Base-by-base conservation (phyloP, 1,140 invertebrate species). In the Neomicropteryx cornuta region DNA sequence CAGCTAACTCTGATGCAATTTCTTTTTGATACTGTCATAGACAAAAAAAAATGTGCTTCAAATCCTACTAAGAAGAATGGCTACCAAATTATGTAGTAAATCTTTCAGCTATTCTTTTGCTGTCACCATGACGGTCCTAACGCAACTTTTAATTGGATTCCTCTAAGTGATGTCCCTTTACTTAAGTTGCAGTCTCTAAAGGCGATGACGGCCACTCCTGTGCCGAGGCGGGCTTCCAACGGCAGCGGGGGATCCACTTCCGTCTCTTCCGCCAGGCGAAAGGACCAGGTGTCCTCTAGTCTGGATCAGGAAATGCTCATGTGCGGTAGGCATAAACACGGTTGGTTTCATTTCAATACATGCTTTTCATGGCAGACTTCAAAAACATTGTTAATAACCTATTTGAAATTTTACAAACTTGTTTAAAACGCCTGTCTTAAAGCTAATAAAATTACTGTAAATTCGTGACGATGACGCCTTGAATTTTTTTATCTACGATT, bases 291-390 rank as follows among this genome's bases (percentile, higher is more conserved):
- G 30, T 62, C 59, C 33, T 52, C 59, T 18, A 56, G 53, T 22
- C 61, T 64, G 42, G 61, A 64, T 53, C 59, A 60, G 52, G 60
- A 63, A 53, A 61, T 61, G 46, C 61, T 63, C 58, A 59, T 55
- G 44, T 62, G 59, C 49, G 54, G 55, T 13, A 47, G 59, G 3
- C 58, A 60, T 27, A 27, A 8, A 13, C 23, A 27, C 8, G 23
- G 23, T 27, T 13, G 8, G 8, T 27, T 13, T 27, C 13, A 13
- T 27, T 27, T 27, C 13, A 27, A 8, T 27, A 27, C 13, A 27
- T 8, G 13, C 23, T 27, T 8, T 8, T 13, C 13, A 8, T 27
- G 8, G 8, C 23, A 8, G 13, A 27, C 23, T 8, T 27, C 23
- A 8, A 8, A 8, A 27, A 8, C 23, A 8, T 8, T 13, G 23